Evolutionary conservation across 2,797 vertebrate species (phyloP).

Genomic region (Linurgus olivaceus): DNA sequence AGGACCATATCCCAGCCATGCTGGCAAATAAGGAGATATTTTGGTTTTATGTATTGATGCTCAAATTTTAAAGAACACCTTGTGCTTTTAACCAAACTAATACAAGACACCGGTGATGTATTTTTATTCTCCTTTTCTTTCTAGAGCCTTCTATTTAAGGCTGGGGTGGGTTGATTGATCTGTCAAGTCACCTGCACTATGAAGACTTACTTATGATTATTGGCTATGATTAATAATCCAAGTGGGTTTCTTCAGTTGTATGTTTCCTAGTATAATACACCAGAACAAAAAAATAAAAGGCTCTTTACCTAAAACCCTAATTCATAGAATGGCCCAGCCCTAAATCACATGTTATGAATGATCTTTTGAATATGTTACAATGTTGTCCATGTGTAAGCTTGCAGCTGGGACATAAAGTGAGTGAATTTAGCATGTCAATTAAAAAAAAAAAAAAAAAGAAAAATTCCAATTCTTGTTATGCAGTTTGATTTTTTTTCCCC

Average conservation of each 20-base stretch:
- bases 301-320: background rate
- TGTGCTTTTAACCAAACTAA: background rate
- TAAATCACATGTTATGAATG: background rate
- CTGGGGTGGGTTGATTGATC: background rate
- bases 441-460: background rate
- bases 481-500: background rate
- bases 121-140: background rate
- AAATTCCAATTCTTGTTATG: fast-evolving
- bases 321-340: background rate
- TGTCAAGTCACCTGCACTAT: background rate
- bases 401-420: background rate
- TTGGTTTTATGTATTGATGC: background rate
- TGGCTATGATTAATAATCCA: background rate
- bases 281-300: background rate
- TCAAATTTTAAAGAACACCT: background rate
- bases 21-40: background rate
- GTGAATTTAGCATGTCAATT: background rate
- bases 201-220: background rate
- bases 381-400: background rate
- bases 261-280: background rate
- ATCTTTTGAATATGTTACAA: background rate
- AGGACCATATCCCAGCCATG: background rate
- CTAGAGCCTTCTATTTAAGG: background rate
- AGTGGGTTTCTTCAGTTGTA: background rate
- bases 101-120: background rate